Percentiles rank a stretch among this genome's conserved stretches.
Evolutionary conservation across 2,888 invertebrate genomes (phyloP).

Genomic region (Odontomyia ornata): DNA sequence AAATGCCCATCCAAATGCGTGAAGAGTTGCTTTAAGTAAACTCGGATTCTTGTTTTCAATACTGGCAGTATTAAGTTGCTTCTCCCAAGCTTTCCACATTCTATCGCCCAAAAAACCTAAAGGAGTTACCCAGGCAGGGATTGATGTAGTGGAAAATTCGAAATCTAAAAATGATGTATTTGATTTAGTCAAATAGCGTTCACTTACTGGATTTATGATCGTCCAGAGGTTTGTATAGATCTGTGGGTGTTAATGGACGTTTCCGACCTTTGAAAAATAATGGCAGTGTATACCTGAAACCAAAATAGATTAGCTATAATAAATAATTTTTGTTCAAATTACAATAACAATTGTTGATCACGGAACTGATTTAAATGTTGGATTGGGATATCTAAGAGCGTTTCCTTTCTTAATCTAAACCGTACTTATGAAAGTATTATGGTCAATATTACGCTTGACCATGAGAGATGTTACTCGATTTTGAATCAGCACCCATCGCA

Average conservation of each 20-base stretch:
- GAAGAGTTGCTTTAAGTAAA: conserved; percentile 66
- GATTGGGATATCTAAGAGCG: too few species aligned
- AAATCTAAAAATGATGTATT: not conserved
- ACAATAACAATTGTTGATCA: not conserved
- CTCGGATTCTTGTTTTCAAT: conserved; percentile 65
- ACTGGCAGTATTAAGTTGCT: conserved; percentile 64
- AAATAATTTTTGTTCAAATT: not conserved
- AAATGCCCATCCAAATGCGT: conserved; percentile 70
- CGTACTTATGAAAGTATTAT: too few species aligned
- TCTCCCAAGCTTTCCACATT: conserved; percentile 69
- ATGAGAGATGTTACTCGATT: too few species aligned
- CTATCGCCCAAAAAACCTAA: conserved; percentile 67
- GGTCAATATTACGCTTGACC: too few species aligned
- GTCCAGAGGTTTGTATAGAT: conserved; percentile 76
- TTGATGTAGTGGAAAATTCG: not conserved
- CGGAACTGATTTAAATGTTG: too few species aligned
- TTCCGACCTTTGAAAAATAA: conserved; percentile 79
- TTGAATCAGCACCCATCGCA: too few species aligned
- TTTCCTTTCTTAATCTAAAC: too few species aligned
- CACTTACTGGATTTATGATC: conserved; percentile 72
- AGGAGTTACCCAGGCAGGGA: too few species aligned
- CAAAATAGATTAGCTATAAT: not conserved
- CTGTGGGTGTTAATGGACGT: conserved; percentile 76
- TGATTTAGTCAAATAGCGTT: not conserved
- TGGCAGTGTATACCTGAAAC: conserved; percentile 78